Evolutionary conservation across 2,113 vertebrate genomes (phyloP).

Genomic region (Ictalurus furcatus): DNA sequence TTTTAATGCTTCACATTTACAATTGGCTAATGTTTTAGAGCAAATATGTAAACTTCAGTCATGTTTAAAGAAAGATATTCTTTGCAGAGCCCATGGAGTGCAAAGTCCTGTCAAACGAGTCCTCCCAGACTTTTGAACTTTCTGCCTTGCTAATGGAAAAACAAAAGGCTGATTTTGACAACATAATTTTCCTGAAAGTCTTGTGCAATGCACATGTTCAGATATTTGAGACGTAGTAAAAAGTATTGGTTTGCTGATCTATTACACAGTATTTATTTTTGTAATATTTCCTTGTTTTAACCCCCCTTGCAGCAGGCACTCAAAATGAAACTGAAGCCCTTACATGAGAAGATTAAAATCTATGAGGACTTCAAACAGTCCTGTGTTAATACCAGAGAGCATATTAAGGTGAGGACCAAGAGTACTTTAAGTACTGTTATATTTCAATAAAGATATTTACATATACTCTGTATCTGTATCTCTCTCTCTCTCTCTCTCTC

Average conservation of each 20-base stretch:
- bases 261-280: background rate
- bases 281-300: background rate
- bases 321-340: conserved; percentile 32
- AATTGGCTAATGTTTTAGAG: background rate
- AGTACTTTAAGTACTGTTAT: background rate
- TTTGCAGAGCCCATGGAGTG: background rate
- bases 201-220: background rate
- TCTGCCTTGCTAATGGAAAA: background rate
- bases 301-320: conserved; percentile 27
- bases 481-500: background rate
- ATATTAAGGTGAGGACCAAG: conserved; percentile 35
- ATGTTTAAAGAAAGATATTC: background rate
- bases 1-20: background rate
- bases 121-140: background rate
- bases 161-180: background rate
- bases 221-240: background rate
- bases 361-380: conserved; percentile 36
- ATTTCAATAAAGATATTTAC: background rate
- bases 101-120: conserved; percentile 44
- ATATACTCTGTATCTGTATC: background rate
- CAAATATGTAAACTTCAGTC: background rate
- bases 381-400: conserved; percentile 30
- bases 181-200: background rate
- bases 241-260: background rate
- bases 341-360: conserved; percentile 33